Evolutionary conservation across 2,888 invertebrate genomes (phyloP), one percentile per base, ranked within the genome.

Genomic region (Lithodes maja): DNA sequence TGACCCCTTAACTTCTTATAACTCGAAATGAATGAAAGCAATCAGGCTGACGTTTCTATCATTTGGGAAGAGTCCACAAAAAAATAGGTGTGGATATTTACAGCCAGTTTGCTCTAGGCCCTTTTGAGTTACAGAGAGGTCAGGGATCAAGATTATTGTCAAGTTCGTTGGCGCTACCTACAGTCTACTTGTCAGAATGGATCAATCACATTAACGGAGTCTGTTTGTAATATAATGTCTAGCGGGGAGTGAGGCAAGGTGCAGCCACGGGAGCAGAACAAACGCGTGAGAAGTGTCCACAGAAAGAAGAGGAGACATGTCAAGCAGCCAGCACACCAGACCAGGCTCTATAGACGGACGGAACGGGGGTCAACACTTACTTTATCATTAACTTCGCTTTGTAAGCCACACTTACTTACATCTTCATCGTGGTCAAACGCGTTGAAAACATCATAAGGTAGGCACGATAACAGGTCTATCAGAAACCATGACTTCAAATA

Each of bases 401-500:
- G 83, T 78, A 80, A 68, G 80, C 89, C 89, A 83, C 89, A 90
- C 74, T 83, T 93, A 95, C 96, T 96, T 94, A 96, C 96, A 94
- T 98, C 99, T 95, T 99, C 99, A 94, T 99, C 99, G 94, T 99
- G 98, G 95, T 99, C 99, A 95, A 99, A 99, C 93, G 99, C 99
- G 95, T 99, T 99, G 96, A 99, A 99, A 93, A 99, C 99, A 95
- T 99, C 99, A 95, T 99, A 99, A 92, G 99, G 99, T 94, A 99
- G 96, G 95, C 99, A 99, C 93, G 99, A 99, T 92, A 99, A 96
- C 93, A 99, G 96, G 95, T 99, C 99, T 94, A 99, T 99, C 93
- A 99, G 97, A 95, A 99, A 99, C 99, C 99, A 99, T 93, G 99
- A 99, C 94, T 98, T 98, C 93, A 99, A 96, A 95, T 99, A 99